Conservation (phyloP, 2,797 vertebrate genomes). For the Esox lucius region DNA sequence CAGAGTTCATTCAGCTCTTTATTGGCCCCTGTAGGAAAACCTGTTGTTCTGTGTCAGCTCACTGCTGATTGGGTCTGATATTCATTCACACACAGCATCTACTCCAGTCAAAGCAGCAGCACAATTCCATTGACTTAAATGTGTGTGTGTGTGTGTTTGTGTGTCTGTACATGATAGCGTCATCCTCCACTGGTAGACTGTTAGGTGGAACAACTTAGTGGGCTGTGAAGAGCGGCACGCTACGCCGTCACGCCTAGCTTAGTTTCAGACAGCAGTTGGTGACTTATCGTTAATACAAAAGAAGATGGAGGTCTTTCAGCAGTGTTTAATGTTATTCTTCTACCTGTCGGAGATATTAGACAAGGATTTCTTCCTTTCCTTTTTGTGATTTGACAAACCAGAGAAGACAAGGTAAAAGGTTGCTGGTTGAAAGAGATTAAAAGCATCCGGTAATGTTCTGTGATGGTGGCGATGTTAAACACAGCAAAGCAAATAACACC, state of each 20-base stretch:
- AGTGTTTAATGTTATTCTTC: background rate
- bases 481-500: too few relatives aligned
- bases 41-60: constrained; percentile 10
- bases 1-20: constrained; percentile 14
- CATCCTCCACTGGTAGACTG: constrained; percentile 10
- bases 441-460: background rate
- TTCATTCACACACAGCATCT: constrained; percentile 3
- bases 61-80: constrained; percentile 14
- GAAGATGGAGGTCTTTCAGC: background rate
- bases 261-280: constrained; percentile 21
- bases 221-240: background rate
- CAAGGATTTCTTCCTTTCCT: background rate
- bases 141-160: too few relatives aligned
- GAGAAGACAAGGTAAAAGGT: constrained; percentile 40
- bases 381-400: constrained; percentile 22
- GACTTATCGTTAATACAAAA: constrained; percentile 25
- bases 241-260: constrained; percentile 13
- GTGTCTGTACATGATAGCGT: background rate
- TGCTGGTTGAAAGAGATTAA: constrained; percentile 24
- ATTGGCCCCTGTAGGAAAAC: constrained; percentile 6
- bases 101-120: constrained; percentile 12
- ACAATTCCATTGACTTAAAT: background rate
- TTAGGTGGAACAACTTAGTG: constrained; percentile 22
- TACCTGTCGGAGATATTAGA: background rate
- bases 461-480: background rate